Evolutionary conservation across 2,888 invertebrate species (phyloP), one percentile per base, ranked within the genome.

Genomic region (Hypomecis punctinalis): DNA sequence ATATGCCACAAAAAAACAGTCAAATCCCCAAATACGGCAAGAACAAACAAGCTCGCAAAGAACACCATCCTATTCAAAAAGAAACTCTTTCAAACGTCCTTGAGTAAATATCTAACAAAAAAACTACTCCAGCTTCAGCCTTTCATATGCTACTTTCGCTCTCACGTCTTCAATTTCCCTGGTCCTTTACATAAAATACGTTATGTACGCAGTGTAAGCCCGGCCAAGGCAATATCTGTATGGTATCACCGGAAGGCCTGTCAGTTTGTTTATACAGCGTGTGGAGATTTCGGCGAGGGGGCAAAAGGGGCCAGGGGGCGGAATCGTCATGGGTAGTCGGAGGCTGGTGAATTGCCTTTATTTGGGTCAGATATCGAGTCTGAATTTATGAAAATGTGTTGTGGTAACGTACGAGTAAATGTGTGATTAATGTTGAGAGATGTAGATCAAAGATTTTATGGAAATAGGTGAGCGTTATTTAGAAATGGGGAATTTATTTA

Each of bases 161-260:
- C 45, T 58, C 61, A 43, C 61, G 13, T 61, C 61, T 61, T 53
- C 61, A 66, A 66, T 66, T 66, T 66, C 53, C 52, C 49, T 61
- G 53, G 61, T 59, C 63, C 61, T 69, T 69, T 67, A 66, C 64
- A 65, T 69, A 72, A 67, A 67, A 69, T 68, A 69, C 60, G 64
- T 70, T 70, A 66, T 67, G 59, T 68, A 67, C 61, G 60, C 36
- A 51, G 43, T 56, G 48, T 59, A 64, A 68, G 65, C 74, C 76
- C 80, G 76, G 78, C 82, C 76, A 76, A 77, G 67, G 83, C 81
- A 86, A 86, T 86, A 86, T 85, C 86, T 83, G 84, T 75, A 73
- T 72, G 70, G 78, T 78, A 80, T 80, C 74, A 77, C 68, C 71
- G 74, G 68, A 66, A 68, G 70, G 70, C 68, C 78, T 80, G 81